Percentiles rank a stretch among this genome's conserved stretches.
These are phyloP conservation scores for Lasioglossum baleicum DNA, from an alignment of 1,140 invertebrate genomes.

Conservation along the genomic window DNA sequence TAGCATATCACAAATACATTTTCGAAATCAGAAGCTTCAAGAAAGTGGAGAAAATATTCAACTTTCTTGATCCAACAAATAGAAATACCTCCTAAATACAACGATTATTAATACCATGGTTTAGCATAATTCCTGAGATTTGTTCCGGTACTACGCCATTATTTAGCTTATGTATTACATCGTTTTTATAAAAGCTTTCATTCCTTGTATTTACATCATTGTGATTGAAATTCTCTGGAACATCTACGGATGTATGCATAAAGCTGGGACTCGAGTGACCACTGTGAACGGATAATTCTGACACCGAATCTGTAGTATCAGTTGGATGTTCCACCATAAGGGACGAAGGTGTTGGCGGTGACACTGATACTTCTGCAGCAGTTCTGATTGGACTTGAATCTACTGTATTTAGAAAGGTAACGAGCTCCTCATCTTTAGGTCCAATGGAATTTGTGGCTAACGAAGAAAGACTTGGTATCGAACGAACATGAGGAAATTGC, in stretches of 20 bases:
- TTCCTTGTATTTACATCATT: slow-evolving; percentile 1
- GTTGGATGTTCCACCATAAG: slow-evolving; percentile 63
- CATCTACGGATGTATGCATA: slow-evolving; percentile 56
- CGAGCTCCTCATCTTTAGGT: slow-evolving; percentile 53
- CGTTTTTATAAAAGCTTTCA: slow-evolving; percentile 9
- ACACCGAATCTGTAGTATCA: slow-evolving; percentile 66
- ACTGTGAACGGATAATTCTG: slow-evolving; percentile 66
- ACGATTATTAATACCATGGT: slow-evolving; percentile 26
- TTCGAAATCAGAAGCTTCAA: no score
- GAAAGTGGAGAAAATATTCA: no score
- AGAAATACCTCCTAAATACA: no score
- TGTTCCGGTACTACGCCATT: slow-evolving; percentile 14
- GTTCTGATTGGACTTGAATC: slow-evolving; percentile 52
- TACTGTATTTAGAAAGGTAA: slow-evolving; percentile 64
- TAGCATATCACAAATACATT: no score
- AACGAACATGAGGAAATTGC: slow-evolving; percentile 31
- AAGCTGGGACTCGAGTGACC: slow-evolving; percentile 63
- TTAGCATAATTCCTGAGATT: neutral
- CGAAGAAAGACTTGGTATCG: slow-evolving; percentile 38
- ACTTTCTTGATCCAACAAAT: no score
- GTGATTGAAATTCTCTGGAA: slow-evolving; percentile 20
- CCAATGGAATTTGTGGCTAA: slow-evolving; percentile 38
- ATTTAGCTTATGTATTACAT: slow-evolving; percentile 5
- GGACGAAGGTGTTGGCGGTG: slow-evolving; percentile 63
- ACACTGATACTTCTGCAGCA: slow-evolving; percentile 33